Percentiles rank a stretch among this genome's conserved stretches.
Conservation (phyloP, 1,140 invertebrate species). For the Drosophila simulans region DNA sequence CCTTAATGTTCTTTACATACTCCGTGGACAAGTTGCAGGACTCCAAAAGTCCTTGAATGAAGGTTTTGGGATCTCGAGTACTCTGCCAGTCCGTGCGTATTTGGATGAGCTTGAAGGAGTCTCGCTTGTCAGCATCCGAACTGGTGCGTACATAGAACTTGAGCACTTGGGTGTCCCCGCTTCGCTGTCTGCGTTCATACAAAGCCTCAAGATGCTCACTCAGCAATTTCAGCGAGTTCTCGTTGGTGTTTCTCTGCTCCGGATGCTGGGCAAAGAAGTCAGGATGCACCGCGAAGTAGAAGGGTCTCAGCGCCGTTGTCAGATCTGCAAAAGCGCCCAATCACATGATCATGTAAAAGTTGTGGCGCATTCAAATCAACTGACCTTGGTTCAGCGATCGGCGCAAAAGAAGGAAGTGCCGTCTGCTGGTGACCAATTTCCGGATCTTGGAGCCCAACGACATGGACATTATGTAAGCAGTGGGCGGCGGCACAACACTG, state of each 20-base stretch:
- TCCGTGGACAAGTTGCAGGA: slow-evolving; percentile 93
- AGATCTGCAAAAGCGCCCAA: slow-evolving; percentile 87
- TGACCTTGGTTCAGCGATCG: slow-evolving; percentile 50
- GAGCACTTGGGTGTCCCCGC: slow-evolving; percentile 85
- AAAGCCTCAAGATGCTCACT: slow-evolving; percentile 92
- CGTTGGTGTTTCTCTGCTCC: slow-evolving; percentile 94
- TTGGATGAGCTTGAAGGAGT: slow-evolving; percentile 89
- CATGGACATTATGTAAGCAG: slow-evolving; percentile 54
- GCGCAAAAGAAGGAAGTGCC: slow-evolving; percentile 10
- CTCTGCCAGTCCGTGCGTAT: slow-evolving; percentile 80
- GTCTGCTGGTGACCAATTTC: slow-evolving; percentile 20
- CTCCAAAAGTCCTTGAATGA: slow-evolving; percentile 91
- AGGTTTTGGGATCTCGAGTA: slow-evolving; percentile 88
- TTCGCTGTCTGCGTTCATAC: slow-evolving; percentile 87
- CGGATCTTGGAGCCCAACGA: slow-evolving; percentile 31
- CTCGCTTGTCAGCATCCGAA: slow-evolving; percentile 81
- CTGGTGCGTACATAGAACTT: slow-evolving; percentile 91
- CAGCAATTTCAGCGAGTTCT: slow-evolving; percentile 94
- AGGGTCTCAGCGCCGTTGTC: slow-evolving; percentile 94
- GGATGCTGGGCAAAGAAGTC: slow-evolving; percentile 97
- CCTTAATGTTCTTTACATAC: slow-evolving; percentile 90
- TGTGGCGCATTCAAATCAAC: not conserved
- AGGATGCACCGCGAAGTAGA: slow-evolving; percentile 97
- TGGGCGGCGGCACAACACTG: slow-evolving; percentile 40
- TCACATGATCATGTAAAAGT: slow-evolving; percentile 18